Evolutionary conservation across 2,113 vertebrate species (phyloP).

Genomic region (Periophthalmodon schlosseri): DNA sequence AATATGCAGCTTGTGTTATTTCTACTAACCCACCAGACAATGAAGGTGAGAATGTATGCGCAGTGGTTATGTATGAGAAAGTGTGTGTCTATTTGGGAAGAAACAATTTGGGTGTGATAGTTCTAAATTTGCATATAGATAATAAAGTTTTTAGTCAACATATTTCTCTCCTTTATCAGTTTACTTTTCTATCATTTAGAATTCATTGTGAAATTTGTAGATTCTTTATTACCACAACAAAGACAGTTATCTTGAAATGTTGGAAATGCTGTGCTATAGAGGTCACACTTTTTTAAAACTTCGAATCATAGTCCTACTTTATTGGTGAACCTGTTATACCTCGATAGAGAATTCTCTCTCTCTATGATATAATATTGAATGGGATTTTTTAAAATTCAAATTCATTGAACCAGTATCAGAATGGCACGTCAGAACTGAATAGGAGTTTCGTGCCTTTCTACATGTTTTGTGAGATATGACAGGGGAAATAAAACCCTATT

Average conservation of each 20-base stretch:
- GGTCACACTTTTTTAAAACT: neutral
- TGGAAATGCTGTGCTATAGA: too few species aligned
- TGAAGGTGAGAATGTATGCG: conserved; percentile 11
- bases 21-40: conserved; percentile 31
- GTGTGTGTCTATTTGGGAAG: conserved; percentile 4
- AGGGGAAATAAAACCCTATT: neutral
- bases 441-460: neutral
- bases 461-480: neutral
- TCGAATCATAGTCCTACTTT: neutral
- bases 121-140: conserved; percentile 21
- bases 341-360: neutral
- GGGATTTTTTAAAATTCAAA: too few species aligned
- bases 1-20: conserved; percentile 47
- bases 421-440: too few species aligned
- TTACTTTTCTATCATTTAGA: neutral
- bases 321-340: neutral
- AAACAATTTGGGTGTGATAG: neutral
- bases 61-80: conserved; percentile 19
- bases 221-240: too few species aligned
- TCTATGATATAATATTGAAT: too few species aligned
- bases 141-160: neutral
- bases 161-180: neutral
- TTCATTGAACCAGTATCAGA: too few species aligned
- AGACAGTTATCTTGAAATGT: too few species aligned
- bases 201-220: neutral